These are phyloP conservation scores for Pygmarrhopalites habei DNA, from an alignment of 1,140 invertebrate genomes.

Conservation along the genomic window DNA sequence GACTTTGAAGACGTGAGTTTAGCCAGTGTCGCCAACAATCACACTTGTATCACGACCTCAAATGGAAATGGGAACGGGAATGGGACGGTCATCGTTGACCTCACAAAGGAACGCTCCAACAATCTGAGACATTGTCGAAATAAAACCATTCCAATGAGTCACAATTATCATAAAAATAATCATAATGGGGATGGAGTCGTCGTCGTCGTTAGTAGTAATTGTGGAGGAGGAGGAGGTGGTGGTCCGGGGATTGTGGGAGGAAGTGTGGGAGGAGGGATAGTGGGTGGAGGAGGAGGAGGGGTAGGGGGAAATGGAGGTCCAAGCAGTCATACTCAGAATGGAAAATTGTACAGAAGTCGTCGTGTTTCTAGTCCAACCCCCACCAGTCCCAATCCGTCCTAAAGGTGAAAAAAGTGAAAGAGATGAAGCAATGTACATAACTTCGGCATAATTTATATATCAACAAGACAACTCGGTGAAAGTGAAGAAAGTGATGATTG, in stretches of 20 bases:
- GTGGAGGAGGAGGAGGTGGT: not conserved
- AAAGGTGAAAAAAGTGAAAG: not conserved
- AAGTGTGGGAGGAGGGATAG: not conserved
- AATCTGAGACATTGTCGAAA: conserved; percentile 20
- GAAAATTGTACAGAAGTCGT: conserved; percentile 1
- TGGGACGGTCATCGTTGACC: conserved; percentile 27
- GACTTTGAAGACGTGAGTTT: conserved; percentile 38
- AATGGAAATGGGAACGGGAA: conserved; percentile 25
- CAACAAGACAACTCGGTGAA: too few relatives aligned
- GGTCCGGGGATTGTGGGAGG: not conserved
- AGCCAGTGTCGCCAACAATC: conserved; percentile 34
- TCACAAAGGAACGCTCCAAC: conserved; percentile 21
- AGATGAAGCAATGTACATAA: too few relatives aligned
- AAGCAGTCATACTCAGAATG: not conserved
- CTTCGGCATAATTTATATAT: too few relatives aligned
- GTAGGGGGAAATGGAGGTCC: not conserved
- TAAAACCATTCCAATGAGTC: conserved; percentile 26
- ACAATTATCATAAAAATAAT: not conserved
- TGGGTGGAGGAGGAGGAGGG: not conserved
- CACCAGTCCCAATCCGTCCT: conserved; percentile 3
- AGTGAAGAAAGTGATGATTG: too few relatives aligned
- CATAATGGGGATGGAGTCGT: not conserved
- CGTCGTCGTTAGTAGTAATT: not conserved
- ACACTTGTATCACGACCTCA: conserved; percentile 32
- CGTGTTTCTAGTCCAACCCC: not conserved